A percentile compares a stretch with the other conserved stretches of the same genome.
These are phyloP conservation scores for Linnaemya vulpina DNA, from an alignment of 2,888 invertebrate species.

Conservation along the genomic window DNA sequence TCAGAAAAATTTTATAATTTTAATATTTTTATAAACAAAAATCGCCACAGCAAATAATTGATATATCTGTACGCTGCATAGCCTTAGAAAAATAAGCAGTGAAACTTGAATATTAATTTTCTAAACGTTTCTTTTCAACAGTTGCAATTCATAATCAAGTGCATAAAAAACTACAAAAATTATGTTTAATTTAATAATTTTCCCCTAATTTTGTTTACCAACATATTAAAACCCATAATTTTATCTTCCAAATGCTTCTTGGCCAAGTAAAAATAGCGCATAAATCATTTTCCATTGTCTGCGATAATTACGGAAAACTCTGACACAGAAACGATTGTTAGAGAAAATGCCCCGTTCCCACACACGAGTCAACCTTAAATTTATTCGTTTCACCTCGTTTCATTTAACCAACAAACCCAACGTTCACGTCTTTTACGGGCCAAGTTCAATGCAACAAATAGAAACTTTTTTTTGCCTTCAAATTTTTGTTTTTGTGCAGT, in stretches of 20 bases:
- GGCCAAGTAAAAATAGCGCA: conserved; percentile 8
- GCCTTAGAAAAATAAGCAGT: too few species aligned
- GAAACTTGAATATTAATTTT: neutral
- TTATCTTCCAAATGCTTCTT: neutral
- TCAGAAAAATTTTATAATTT: too few species aligned
- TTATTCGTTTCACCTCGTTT: conserved; percentile 20
- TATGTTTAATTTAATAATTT: neutral
- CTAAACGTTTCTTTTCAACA: neutral
- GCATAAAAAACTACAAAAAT: too few species aligned
- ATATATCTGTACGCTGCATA: too few species aligned
- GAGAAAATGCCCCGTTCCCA: conserved; percentile 24
- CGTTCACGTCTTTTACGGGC: conserved; percentile 34
- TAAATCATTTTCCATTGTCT: conserved; percentile 16
- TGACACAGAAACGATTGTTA: conserved; percentile 55
- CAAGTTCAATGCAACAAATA: conserved; percentile 61
- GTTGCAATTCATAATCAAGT: too few species aligned
- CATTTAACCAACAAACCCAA: neutral
- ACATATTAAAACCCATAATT: neutral
- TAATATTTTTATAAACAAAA: too few species aligned
- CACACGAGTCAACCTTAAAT: conserved; percentile 5
- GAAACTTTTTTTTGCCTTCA: conserved; percentile 35
- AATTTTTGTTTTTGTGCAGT: conserved; percentile 2
- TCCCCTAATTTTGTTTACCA: neutral
- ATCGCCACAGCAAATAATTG: too few species aligned
- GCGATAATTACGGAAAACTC: conserved; percentile 43